Base-by-base conservation (phyloP, 2,888 invertebrate genomes). In the Drosophila colorata region DNA sequence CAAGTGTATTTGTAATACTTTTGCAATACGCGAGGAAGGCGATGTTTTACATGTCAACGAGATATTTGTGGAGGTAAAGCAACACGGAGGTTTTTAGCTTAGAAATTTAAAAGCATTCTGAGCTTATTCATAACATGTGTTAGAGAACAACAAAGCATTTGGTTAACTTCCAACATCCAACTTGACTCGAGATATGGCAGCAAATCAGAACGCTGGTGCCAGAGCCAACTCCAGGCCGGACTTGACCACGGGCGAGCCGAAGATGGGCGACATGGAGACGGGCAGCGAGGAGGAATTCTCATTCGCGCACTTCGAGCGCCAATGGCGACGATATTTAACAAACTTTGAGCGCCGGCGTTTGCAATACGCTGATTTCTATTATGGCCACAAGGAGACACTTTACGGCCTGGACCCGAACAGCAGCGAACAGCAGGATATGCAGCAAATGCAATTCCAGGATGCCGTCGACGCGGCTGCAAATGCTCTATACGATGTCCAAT, bases 271-370 rank as follows among this genome's bases (percentile, higher is more conserved):
- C 13, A 18, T 33, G 33, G 64, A 58, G 7, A 8, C 14, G 6
- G 31, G 13, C n/a, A 16, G 2, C 14, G 61, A 72, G 4, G 37
- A 46, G 5, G 73, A 72, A 2, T 56, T 48, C 14, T 56, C 56
- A 1, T 40, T 74, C 40, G 77, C 38, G 0, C 66, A 56, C 7
- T 74, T 74, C 11, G 73, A 74, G 44, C 59, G 23, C 0, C 73
- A 76, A 7, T 74, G 73, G 73, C 52, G 41, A 5, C 51, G 48
- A 1, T 23, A 49, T 33, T n/a, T 76, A 48, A 28, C 18, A 2
- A 38, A 60, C 9, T 76, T 74, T 33, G 56, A 74, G 40, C 55
- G 52, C 0, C 58, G 40, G n/a, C 48, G 59, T 2, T 47, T 71
- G 4, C 31, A 28, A 9, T 52, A 56, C 18, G 35, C 38, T 0